Conservation (phyloP, 2,797 vertebrate genomes). For the Sciurus vulgaris region DNA sequence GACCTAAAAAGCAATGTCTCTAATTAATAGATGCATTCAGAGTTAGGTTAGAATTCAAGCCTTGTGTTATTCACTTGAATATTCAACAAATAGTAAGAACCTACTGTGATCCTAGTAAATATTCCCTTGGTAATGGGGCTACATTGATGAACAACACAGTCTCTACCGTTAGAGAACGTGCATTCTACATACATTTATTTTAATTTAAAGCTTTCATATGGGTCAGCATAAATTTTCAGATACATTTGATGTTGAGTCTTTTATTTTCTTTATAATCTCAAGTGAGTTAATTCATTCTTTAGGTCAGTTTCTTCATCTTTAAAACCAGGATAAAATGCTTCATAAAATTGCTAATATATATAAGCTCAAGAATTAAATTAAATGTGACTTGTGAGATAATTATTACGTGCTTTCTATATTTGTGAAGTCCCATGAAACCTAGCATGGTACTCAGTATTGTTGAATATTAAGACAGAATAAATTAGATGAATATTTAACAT, state of each 20-base stretch:
- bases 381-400: background rate
- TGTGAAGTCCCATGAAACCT: background rate
- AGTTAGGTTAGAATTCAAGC: constrained; percentile 1
- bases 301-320: background rate
- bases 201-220: background rate
- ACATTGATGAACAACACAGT: background rate
- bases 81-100: constrained; percentile 34
- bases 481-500: background rate
- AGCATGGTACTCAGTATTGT: background rate
- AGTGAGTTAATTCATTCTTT: background rate
- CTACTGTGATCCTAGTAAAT: background rate
- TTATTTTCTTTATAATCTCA: constrained; percentile 28
- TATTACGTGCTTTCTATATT: constrained; percentile 38
- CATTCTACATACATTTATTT: constrained; percentile 9
- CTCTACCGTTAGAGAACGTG: background rate
- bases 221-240: background rate
- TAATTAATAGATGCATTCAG: background rate
- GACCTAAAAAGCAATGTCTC: background rate
- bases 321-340: background rate
- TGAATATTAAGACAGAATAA: background rate
- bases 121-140: background rate
- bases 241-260: background rate
- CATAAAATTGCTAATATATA: no score
- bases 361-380: background rate
- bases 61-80: background rate